These are phyloP conservation scores for Muschampia plurimacula DNA, from an alignment of 2,888 invertebrate species.

Conservation along the genomic window DNA sequence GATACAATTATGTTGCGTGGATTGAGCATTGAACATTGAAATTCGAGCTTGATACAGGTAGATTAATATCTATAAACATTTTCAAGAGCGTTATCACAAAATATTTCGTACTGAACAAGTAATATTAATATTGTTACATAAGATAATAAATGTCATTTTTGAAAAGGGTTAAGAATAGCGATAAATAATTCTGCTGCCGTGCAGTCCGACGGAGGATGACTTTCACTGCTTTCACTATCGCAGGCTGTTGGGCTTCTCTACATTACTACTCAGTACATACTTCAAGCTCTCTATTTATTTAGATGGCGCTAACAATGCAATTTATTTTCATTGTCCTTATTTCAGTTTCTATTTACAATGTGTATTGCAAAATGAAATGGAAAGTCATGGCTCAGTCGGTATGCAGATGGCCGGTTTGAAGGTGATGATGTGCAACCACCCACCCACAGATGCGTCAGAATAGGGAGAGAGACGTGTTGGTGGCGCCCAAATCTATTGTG, in stretches of 20 bases:
- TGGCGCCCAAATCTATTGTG: conserved; percentile 70
- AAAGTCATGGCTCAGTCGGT: conserved; percentile 70
- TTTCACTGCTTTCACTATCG: conserved; percentile 83
- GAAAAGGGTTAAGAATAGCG: conserved; percentile 55
- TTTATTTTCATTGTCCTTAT: conserved; percentile 75
- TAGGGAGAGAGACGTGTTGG: conserved; percentile 71
- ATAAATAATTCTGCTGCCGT: conserved; percentile 57
- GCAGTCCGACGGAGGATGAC: conserved; percentile 57
- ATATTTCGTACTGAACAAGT: conserved; percentile 4
- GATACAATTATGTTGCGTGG: too few species aligned
- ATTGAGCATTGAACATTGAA: too few species aligned
- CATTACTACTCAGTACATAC: conserved; percentile 59
- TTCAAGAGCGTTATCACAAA: background rate
- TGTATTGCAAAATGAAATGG: conserved; percentile 76
- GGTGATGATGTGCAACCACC: conserved; percentile 78
- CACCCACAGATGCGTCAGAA: conserved; percentile 65
- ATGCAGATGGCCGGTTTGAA: conserved; percentile 63
- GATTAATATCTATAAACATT: background rate
- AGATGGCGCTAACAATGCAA: conserved; percentile 72
- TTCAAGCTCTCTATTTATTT: conserved; percentile 80
- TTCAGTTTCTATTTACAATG: conserved; percentile 63
- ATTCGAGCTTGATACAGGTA: too few species aligned
- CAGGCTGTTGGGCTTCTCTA: conserved; percentile 64
- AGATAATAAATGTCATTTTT: conserved; percentile 37
- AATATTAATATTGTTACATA: conserved; percentile 34